Percentiles rank a stretch among this genome's conserved stretches.
Conservation (phyloP, 1,140 invertebrate genomes). For the Diorhabda elongata region DNA sequence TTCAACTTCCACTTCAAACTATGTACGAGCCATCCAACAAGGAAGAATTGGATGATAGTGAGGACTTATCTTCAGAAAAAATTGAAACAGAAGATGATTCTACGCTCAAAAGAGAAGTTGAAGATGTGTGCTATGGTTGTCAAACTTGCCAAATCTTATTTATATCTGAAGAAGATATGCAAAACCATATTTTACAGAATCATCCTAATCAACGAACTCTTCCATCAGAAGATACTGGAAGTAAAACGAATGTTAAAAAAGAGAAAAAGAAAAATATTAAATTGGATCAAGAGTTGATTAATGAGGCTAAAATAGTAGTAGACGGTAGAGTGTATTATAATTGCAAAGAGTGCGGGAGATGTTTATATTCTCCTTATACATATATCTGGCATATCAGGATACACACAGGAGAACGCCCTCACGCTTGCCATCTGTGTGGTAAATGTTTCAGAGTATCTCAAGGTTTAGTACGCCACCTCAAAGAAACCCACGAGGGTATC, state of each 20-base stretch:
- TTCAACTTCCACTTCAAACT: not conserved
- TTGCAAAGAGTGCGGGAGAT: conserved; percentile 58
- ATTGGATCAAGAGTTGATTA: conserved; percentile 46
- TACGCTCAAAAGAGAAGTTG: conserved; percentile 5
- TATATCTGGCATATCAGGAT: conserved; percentile 60
- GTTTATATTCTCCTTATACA: conserved; percentile 57
- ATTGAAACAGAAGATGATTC: not conserved
- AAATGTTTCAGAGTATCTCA: conserved; percentile 66
- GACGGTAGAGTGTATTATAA: conserved; percentile 53
- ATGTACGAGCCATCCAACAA: not conserved
- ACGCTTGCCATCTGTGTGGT: conserved; percentile 67
- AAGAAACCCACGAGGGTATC: conserved; percentile 60
- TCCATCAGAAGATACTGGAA: not conserved
- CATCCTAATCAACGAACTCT: conserved; percentile 35
- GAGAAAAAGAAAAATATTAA: conserved; percentile 35
- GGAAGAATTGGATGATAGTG: not conserved
- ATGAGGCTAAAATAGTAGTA: conserved; percentile 48
- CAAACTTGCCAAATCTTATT: conserved; percentile 40
- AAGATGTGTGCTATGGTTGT: conserved; percentile 35
- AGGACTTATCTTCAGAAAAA: not conserved
- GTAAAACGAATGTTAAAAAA: conserved; percentile 24
- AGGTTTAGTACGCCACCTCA: conserved; percentile 58
- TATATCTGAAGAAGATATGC: conserved; percentile 39
- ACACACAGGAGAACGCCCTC: conserved; percentile 70
- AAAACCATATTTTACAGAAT: conserved; percentile 35